Percentiles rank a stretch among this genome's conserved stretches.
These are phyloP conservation scores for Phyllostomus discolor DNA, from an alignment of 2,113 vertebrate genomes.

Conservation along the genomic window DNA sequence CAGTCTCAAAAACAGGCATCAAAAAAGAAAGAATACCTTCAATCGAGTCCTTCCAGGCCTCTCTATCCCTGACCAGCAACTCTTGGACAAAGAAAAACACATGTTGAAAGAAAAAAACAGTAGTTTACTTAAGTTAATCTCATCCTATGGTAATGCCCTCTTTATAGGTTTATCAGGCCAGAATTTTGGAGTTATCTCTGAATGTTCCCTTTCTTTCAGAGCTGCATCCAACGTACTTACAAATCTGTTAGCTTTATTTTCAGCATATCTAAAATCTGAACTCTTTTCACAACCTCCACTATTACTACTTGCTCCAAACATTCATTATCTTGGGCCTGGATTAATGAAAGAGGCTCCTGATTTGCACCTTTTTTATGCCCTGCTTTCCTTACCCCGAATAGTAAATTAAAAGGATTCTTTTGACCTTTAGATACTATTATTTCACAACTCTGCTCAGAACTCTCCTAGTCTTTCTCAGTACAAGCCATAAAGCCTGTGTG, in stretches of 20 bases:
- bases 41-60: neutral
- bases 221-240: neutral
- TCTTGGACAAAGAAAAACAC: neutral
- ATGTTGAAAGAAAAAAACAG: neutral
- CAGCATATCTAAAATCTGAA: neutral
- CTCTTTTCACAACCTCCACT: neutral
- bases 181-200: neutral
- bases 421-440: neutral
- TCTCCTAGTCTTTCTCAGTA: neutral
- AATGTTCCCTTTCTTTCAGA: neutral
- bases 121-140: neutral
- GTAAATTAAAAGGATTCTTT: neutral
- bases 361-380: neutral
- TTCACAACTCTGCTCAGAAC: neutral
- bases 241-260: neutral
- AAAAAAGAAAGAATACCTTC: neutral
- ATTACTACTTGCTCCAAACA: neutral
- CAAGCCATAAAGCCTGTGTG: neutral
- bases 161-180: neutral
- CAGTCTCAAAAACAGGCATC: neutral
- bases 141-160: neutral
- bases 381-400: neutral
- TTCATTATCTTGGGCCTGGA: neutral
- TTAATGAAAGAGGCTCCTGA: neutral
- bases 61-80: neutral